Evolutionary conservation across 2,888 invertebrate species (phyloP).

Genomic region (Ormyrus rosae): DNA sequence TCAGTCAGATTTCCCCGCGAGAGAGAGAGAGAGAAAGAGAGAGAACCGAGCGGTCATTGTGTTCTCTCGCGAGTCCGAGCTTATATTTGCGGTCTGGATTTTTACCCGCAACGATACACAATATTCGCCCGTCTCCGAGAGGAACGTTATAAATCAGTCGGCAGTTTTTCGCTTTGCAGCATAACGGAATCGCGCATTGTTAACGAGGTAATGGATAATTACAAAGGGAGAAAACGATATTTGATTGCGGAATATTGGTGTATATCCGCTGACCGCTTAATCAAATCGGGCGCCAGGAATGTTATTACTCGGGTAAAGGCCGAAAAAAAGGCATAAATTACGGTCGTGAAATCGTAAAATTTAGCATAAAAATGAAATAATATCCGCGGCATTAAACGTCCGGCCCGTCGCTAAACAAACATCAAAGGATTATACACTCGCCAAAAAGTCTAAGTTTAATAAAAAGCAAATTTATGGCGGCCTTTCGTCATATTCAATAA

Average conservation of each 20-base stretch:
- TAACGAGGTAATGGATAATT: constrained; percentile 24
- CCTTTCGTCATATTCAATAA: constrained; percentile 51
- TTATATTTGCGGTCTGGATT: background rate
- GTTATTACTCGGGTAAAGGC: no score
- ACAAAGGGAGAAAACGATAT: background rate
- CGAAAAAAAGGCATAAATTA: constrained; percentile 38
- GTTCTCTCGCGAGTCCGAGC: background rate
- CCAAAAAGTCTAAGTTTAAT: constrained; percentile 51
- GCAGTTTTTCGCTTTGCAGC: background rate
- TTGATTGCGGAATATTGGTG: no score
- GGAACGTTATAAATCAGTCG: constrained; percentile 14
- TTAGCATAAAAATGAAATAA: constrained; percentile 55
- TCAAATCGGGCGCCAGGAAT: no score
- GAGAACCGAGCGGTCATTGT: no score
- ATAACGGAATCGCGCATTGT: background rate
- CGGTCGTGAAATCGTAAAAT: constrained; percentile 30
- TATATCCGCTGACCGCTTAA: no score
- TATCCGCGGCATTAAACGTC: constrained; percentile 34
- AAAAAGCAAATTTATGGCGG: constrained; percentile 56
- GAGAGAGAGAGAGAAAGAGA: background rate
- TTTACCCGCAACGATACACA: background rate
- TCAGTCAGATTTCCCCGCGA: constrained; percentile 41
- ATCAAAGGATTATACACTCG: constrained; percentile 35
- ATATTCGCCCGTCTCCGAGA: background rate
- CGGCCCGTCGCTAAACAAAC: constrained; percentile 48